Evolutionary conservation across 2,113 vertebrate genomes (phyloP).

Genomic region (Oceanodroma tethys): DNA sequence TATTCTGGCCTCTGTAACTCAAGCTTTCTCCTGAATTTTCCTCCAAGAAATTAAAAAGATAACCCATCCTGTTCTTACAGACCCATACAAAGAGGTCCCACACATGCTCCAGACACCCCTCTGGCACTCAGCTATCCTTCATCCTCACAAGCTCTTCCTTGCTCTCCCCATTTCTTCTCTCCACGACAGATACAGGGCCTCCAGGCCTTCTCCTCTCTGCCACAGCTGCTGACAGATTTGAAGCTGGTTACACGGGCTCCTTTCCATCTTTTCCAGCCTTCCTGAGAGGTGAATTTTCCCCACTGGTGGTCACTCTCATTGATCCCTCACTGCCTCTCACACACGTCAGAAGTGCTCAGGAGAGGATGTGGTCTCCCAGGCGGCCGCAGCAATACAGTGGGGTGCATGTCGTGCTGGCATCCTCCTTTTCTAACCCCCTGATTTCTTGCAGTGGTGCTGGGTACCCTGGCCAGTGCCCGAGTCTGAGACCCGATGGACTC

Average conservation of each 20-base stretch:
- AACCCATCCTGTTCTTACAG: not conserved
- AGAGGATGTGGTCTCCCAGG: not conserved
- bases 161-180: not conserved
- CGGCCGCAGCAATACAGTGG: rapidly evolving
- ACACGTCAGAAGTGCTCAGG: not conserved
- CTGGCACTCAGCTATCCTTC: not conserved
- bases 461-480: rapidly evolving
- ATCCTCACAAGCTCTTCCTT: not conserved
- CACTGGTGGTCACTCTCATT: not conserved
- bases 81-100: not conserved
- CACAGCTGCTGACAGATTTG: not conserved
- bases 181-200: rapidly evolving
- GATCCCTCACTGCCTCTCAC: not conserved
- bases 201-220: not conserved
- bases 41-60: not conserved
- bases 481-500: not conserved
- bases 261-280: not conserved
- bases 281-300: not conserved
- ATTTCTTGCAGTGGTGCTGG: not conserved
- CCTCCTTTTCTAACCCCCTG: not conserved
- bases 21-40: not conserved
- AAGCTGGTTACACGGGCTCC: not conserved
- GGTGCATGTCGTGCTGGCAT: not conserved
- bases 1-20: not conserved
- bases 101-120: not conserved